phyloP scores from a whole-genome alignment of 2,888 invertebrate genomes.

The Drosophila quinaria region DNA sequence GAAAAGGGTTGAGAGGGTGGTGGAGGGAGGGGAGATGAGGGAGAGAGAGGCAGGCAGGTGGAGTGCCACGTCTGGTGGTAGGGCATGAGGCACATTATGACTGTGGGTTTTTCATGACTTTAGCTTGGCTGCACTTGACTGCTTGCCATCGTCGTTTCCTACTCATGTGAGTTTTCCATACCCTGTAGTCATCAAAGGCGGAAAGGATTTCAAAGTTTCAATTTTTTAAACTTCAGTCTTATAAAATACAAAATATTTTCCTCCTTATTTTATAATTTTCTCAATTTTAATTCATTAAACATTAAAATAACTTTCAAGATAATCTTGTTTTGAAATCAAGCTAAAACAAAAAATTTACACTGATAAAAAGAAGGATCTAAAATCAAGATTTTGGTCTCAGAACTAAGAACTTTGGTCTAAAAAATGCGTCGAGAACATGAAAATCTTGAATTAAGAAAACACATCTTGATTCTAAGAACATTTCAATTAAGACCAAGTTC shows the following conservation, averaged over 20 bases:
- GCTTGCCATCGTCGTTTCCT: constrained; percentile 37
- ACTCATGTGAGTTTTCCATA: constrained; percentile 28
- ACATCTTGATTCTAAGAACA: too few species aligned
- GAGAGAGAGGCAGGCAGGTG: background rate
- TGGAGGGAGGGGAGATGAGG: background rate
- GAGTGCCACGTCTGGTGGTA: constrained; percentile 25
- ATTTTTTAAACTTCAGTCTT: too few species aligned
- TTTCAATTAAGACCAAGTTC: too few species aligned
- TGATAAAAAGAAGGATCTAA: too few species aligned
- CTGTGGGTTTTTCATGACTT: constrained; percentile 67
- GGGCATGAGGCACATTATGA: constrained; percentile 37
- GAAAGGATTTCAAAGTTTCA: background rate
- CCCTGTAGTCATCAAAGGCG: constrained; percentile 21
- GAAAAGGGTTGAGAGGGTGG: background rate
- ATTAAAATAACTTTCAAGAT: too few species aligned
- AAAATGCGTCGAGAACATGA: too few species aligned
- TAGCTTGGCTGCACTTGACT: constrained; percentile 74
- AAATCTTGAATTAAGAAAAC: too few species aligned
- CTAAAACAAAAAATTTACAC: too few species aligned
- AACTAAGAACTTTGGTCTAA: too few species aligned
- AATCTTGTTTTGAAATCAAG: background rate
- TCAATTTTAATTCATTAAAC: background rate
- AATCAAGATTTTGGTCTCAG: too few species aligned
- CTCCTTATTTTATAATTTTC: too few species aligned
- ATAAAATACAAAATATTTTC: too few species aligned